Conservation (phyloP, 1,140 invertebrate genomes). For the Drosophila lacteicornis region DNA sequence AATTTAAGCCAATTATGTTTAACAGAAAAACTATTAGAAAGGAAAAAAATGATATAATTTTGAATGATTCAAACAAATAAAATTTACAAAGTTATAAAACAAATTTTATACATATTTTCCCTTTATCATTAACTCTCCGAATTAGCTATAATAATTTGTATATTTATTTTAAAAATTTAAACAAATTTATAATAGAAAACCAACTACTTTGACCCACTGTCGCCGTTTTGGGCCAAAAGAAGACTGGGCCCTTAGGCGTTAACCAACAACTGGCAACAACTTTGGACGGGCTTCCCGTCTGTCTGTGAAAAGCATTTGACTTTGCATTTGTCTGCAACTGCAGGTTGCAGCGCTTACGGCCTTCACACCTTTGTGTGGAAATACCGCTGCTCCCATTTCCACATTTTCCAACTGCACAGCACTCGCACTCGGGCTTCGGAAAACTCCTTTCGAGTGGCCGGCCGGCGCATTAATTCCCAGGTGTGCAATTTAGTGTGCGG, state of each 20-base stretch:
- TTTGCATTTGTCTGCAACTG: constrained; percentile 58
- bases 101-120: too few relatives aligned
- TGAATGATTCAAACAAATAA: too few relatives aligned
- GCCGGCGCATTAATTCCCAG: constrained; percentile 75
- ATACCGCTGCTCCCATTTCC: constrained; percentile 16
- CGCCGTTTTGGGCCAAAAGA: constrained; percentile 16
- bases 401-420: not conserved
- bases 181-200: not conserved
- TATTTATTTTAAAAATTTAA: not conserved
- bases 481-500: constrained; percentile 82
- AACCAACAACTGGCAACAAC: constrained; percentile 47
- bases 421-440: constrained; percentile 18
- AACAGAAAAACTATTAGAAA: too few relatives aligned
- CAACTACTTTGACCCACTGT: constrained; percentile 36
- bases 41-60: too few relatives aligned
- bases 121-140: too few relatives aligned
- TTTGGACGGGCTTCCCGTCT: constrained; percentile 35
- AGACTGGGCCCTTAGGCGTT: constrained; percentile 35
- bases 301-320: constrained; percentile 61
- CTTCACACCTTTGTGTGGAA: constrained; percentile 55
- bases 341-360: constrained; percentile 45
- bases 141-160: too few relatives aligned
- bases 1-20: not conserved
- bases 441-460: constrained; percentile 72
- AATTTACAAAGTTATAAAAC: too few relatives aligned